Evolutionary conservation across 2,113 vertebrate genomes (phyloP).

Genomic region (Antechinus stuartii): DNA sequence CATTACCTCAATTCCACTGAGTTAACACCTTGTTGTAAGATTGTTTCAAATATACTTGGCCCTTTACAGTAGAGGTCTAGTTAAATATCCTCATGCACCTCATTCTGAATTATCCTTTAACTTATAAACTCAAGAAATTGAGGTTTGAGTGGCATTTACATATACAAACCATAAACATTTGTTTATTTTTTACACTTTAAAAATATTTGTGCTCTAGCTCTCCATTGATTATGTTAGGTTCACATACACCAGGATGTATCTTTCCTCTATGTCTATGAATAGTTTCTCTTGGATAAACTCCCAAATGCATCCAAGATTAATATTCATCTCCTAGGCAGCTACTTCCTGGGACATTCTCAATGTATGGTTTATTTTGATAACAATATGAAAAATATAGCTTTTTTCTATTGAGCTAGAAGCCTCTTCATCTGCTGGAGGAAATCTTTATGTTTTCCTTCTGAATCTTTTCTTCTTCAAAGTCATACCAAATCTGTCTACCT

Average conservation of each 20-base stretch:
- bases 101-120: neutral
- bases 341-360: neutral
- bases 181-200: neutral
- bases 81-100: neutral
- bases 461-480: neutral
- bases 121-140: neutral
- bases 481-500: neutral
- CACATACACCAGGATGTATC: neutral
- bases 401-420: neutral
- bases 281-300: neutral
- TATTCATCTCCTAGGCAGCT: neutral
- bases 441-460: neutral
- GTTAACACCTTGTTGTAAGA: too few species aligned
- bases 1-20: too few species aligned
- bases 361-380: neutral
- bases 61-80: too few species aligned
- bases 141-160: conserved; percentile 13
- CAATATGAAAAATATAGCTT: neutral
- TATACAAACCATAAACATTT: neutral
- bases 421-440: neutral
- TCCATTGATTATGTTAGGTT: neutral
- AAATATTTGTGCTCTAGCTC: neutral
- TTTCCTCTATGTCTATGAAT: neutral
- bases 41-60: too few species aligned
- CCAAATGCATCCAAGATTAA: neutral